Base-by-base conservation (phyloP, 1,140 invertebrate genomes). In the Zaprionus nigranus region DNA sequence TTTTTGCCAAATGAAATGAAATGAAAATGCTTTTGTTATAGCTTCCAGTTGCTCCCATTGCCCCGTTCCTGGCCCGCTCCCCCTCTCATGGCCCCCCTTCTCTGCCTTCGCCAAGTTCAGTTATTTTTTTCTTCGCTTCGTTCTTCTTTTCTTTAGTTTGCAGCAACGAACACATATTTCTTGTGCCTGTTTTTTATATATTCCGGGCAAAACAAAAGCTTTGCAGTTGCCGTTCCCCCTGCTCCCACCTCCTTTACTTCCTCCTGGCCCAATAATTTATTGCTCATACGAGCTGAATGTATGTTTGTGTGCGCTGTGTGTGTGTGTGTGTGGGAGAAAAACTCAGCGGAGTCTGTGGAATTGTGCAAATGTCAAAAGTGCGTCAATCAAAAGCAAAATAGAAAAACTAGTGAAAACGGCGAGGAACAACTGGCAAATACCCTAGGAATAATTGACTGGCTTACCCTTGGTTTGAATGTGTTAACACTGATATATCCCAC, bases 21-120 rank as follows among this genome's bases (percentile, higher is more conserved):
- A 87, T 87, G 84, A 87, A 87, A 87, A 88, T 86, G 81, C 78
- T 87, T 87, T 88, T 87, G 84, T 87, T 88, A 83, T 75, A 71
- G 79, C 78, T 71, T 40, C 40, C 56, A 49, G 22, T 43, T 38
- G 57, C 66, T 43, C 36, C 34, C 34, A 51, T 30, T 51, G 13
- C 40, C 40, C 26, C 49, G 9, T 11, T 71, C n/a, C n/a, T n/a
- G n/a, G n/a, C n/a, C n/a, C n/a, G n/a, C n/a, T n/a, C n/a, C n/a
- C n/a, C n/a, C n/a, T n/a, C n/a, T n/a, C n/a, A n/a, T n/a, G n/a
- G n/a, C n/a, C n/a, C n/a, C n/a, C n/a, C n/a, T n/a, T n/a, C n/a
- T n/a, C n/a, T n/a, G 5, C 70, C 66, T 78, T 73, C 64, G 63
- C 49, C 66, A 76, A 72, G 63, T 40, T 57, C 34, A 20, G 22